Evolutionary conservation across 2,888 invertebrate genomes (phyloP).

Genomic region (Hymenopus coronatus): DNA sequence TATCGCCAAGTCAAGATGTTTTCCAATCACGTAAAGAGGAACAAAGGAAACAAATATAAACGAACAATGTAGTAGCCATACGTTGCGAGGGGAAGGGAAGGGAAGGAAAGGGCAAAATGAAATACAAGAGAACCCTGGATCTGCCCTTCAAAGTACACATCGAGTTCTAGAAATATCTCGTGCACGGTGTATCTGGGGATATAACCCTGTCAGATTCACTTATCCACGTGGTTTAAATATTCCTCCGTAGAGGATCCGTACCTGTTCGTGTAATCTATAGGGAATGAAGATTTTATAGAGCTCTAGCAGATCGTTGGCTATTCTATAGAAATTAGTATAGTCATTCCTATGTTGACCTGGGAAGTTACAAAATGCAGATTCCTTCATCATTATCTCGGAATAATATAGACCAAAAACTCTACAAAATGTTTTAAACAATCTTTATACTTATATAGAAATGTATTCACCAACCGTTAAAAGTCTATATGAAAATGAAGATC

Average conservation of each 20-base stretch:
- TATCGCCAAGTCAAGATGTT: conserved; percentile 1
- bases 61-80: neutral
- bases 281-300: no score
- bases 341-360: no score
- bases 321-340: no score
- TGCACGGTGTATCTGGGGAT: neutral
- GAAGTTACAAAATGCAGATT: no score
- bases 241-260: neutral
- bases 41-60: conserved; percentile 18
- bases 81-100: neutral
- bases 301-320: no score
- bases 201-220: neutral
- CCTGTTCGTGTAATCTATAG: no score
- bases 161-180: neutral
- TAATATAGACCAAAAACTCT: no score
- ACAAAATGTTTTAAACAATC: no score
- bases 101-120: neutral
- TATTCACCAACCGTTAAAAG: no score
- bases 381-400: no score
- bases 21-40: conserved; percentile 14
- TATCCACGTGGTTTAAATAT: neutral
- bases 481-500: no score
- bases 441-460: no score
- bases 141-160: neutral
- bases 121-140: neutral